Evolutionary conservation across 2,113 vertebrate species (phyloP), one percentile per base, ranked within the genome.

Genomic region (Atrichornis clamosus): DNA sequence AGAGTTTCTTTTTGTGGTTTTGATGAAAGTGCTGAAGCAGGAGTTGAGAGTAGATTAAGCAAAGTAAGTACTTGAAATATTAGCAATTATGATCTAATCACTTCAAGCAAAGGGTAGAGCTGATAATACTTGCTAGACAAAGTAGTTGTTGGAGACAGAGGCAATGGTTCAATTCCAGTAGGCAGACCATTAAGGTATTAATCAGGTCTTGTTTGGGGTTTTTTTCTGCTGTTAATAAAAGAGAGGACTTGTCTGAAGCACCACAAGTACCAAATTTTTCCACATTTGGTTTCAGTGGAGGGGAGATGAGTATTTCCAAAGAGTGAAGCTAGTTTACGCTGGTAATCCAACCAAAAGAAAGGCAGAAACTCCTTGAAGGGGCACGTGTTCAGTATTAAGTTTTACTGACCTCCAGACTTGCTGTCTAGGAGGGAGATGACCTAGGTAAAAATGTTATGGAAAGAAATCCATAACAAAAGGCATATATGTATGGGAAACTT

Each of bases 361-460:
- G 35, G 16, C 44, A 63, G 39, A 74, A 80, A 33, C 33, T 84
- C 27, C 76, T 63, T 75, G 67, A 95, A 64, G n/a, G 33, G 33
- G 12, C 0, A 0, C 9, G 2, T 13, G 18, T 23, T 62, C 27
- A 35, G 39, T 53, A 28, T 26, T 4, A 32, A 19, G 18, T 52
- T 16, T 69, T 83, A 37, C 75, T 86, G 75, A 58, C 18, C 13
- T 52, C 35, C 10, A 67, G 56, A 24, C 24, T 55, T 84, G 35
- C 24, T 62, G 12, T 52, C 24, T 62, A 46, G 7, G 28, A 60
- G 44, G 19, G 10, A 80, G 19, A 16, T 79, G 46, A 56, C 27
- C 78, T 70, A 32, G 44, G 58, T 47, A 56, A 88, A 44, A 37
- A 56, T 35, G 19, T 78, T 42, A 33, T 2, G 4, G 9, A 69